These are phyloP conservation scores for Ahaetulla prasina DNA, from an alignment of 2,113 vertebrate genomes.

Conservation along the genomic window DNA sequence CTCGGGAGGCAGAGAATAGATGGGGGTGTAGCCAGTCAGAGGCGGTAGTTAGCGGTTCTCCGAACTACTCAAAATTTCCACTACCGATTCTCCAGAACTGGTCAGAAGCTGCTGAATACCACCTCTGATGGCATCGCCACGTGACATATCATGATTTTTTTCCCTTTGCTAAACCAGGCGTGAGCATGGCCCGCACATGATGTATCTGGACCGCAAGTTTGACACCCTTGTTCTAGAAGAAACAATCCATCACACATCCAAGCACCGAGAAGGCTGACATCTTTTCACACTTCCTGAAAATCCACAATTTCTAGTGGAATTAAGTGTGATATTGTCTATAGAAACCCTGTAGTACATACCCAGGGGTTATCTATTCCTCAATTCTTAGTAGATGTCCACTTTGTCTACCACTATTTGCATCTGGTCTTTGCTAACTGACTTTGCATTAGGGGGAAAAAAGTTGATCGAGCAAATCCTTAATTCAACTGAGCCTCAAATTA, in stretches of 20 bases:
- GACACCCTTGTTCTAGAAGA: not conserved
- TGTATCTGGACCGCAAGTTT: too few species aligned
- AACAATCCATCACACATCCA: not conserved
- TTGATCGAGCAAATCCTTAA: not conserved
- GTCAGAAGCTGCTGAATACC: too few species aligned
- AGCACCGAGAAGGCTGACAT: not conserved
- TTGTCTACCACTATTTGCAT: not conserved
- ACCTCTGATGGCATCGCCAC: too few species aligned
- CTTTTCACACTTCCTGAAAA: not conserved
- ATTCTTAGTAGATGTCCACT: not conserved
- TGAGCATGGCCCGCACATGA: too few species aligned
- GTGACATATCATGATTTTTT: fast-evolving
- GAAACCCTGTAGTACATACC: not conserved
- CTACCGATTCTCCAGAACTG: too few species aligned
- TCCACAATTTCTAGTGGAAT: not conserved
- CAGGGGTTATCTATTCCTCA: not conserved
- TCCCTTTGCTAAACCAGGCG: too few species aligned
- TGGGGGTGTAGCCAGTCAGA: too few species aligned
- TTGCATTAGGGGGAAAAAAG: not conserved
- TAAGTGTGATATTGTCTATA: not conserved
- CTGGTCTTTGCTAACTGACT: not conserved
- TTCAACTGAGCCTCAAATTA: not conserved
- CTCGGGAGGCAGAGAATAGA: too few species aligned
- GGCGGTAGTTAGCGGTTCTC: too few species aligned
- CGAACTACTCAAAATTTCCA: too few species aligned